These are phyloP conservation scores for Stegodyphus dumicola DNA, from an alignment of 1,140 invertebrate genomes.

Conservation along the genomic window DNA sequence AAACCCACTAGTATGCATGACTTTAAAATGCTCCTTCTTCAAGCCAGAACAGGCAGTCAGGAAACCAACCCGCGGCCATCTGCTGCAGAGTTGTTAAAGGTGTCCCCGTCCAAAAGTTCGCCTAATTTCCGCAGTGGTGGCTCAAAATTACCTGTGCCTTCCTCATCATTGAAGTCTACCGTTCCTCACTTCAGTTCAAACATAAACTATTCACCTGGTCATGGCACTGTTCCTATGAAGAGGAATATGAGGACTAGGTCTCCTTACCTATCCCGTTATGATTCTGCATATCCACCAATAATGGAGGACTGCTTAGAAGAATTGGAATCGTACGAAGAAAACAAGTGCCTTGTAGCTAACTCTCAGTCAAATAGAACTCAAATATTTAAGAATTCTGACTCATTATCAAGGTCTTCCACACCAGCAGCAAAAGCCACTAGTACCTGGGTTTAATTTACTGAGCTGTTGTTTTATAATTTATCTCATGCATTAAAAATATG, in stretches of 20 bases:
- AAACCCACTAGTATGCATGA: constrained; percentile 71
- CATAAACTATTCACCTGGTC: constrained; percentile 11
- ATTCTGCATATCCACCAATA: constrained; percentile 57
- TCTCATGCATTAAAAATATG: too few relatives aligned
- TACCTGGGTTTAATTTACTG: constrained; percentile 32
- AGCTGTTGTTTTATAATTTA: too few relatives aligned
- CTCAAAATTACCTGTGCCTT: not conserved
- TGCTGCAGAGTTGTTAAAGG: constrained; percentile 84
- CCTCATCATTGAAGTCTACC: not conserved
- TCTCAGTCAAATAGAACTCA: not conserved
- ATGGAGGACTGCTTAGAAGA: constrained; percentile 59
- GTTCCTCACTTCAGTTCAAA: not conserved
- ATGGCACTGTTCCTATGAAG: constrained; percentile 42
- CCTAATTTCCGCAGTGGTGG: not conserved
- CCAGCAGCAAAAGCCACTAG: constrained; percentile 29
- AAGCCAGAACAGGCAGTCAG: constrained; percentile 74
- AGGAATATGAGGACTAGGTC: constrained; percentile 42
- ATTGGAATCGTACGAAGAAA: constrained; percentile 13
- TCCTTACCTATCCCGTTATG: constrained; percentile 51
- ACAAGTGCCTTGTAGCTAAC: constrained; percentile 8
- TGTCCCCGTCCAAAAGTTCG: constrained; percentile 69
- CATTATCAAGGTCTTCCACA: not conserved
- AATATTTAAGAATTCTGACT: not conserved
- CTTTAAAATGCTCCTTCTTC: constrained; percentile 83
- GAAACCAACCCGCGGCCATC: constrained; percentile 75